A percentile compares a stretch with the other conserved stretches of the same genome.
phyloP scores from a whole-genome alignment of 2,113 vertebrate species.

The human (Homo sapiens) region GRCh38 chr16:47281001-47281500 shows the following conservation, averaged over 20 bases:
- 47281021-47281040: neutral
- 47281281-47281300: neutral
- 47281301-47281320: neutral
- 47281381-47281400: neutral
- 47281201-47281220: neutral
- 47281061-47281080: neutral
- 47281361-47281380: neutral
- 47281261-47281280: neutral
- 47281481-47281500: neutral
- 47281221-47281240: neutral
- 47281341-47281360: neutral
- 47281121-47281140: neutral
- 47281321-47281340: neutral
- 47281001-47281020: neutral
- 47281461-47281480: neutral
- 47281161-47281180: neutral
- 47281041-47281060: neutral
- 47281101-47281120: neutral
- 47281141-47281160: no score
- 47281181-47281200: neutral
- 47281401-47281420: neutral
- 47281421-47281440: neutral
- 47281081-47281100: neutral
- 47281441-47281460: neutral
- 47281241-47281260: no score